phyloP scores from a whole-genome alignment of 1,140 invertebrate genomes.

The Atopsyche davidsoni region DNA sequence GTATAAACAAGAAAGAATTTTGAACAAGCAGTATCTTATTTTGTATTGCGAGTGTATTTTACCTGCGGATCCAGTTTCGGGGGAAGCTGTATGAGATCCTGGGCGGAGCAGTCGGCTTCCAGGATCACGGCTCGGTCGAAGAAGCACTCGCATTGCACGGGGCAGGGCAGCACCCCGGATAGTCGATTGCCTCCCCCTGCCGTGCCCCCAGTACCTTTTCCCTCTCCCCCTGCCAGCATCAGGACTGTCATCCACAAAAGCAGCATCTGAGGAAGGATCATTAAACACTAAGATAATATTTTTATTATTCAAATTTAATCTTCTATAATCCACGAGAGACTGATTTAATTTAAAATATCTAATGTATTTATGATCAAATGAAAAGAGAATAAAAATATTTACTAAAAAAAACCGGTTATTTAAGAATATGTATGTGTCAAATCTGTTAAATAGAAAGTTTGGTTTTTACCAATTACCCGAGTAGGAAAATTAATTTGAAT shows the following conservation, averaged over 20 bases:
- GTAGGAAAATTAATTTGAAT: too few species aligned
- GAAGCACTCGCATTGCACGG: constrained; percentile 35
- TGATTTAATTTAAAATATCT: too few species aligned
- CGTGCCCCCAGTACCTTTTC: neutral
- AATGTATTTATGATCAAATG: too few species aligned
- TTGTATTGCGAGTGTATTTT: constrained; percentile 12
- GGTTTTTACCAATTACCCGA: too few species aligned
- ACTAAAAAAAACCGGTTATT: too few species aligned
- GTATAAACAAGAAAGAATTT: neutral
- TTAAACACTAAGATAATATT: too few species aligned
- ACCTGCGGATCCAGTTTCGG: constrained; percentile 40
- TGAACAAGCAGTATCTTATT: neutral
- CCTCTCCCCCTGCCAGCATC: neutral
- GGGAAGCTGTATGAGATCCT: constrained; percentile 40
- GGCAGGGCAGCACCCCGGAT: constrained; percentile 35
- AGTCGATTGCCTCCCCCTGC: too few species aligned
- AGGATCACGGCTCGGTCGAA: constrained; percentile 35
- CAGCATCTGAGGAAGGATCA: neutral
- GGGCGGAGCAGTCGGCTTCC: constrained; percentile 40
- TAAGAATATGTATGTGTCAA: too few species aligned
- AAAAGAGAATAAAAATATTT: too few species aligned
- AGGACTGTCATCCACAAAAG: neutral
- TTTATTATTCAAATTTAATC: too few species aligned
- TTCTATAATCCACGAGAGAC: too few species aligned
- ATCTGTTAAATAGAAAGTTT: too few species aligned